phyloP scores from a whole-genome alignment of 2,888 invertebrate genomes.

The Brassicogethes aeneus region DNA sequence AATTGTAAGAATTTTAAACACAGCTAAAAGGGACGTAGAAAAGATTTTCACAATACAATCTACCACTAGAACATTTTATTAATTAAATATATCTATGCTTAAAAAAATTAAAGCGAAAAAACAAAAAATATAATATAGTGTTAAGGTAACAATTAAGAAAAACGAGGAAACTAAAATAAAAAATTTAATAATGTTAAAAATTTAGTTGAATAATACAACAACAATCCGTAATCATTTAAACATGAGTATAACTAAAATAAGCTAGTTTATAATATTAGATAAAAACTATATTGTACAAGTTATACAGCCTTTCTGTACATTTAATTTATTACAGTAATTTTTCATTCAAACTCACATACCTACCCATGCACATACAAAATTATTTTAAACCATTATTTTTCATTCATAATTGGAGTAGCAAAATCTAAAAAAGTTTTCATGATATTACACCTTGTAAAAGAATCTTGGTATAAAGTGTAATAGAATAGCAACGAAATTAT shows the following conservation, averaged over 20 bases:
- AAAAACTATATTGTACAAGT: conserved; percentile 22
- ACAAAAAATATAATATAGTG: too few species aligned
- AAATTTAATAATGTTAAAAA: conserved; percentile 8
- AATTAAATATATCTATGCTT: too few species aligned
- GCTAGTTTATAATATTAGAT: conserved; percentile 9
- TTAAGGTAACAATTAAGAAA: background rate
- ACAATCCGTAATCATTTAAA: conserved; percentile 13
- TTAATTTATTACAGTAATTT: conserved; percentile 20
- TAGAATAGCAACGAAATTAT: too few species aligned
- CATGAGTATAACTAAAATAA: conserved; percentile 5
- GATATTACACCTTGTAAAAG: too few species aligned
- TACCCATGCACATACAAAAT: conserved; percentile 30
- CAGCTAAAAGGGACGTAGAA: background rate
- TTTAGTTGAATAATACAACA: conserved; percentile 7
- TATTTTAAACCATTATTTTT: conserved; percentile 2
- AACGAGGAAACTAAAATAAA: conserved; percentile 4
- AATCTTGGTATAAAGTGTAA: too few species aligned
- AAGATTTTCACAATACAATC: background rate
- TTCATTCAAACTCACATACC: conserved; percentile 20
- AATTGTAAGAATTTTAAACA: conserved; percentile 23
- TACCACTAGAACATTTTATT: too few species aligned
- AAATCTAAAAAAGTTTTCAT: too few species aligned
- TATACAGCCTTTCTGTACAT: conserved; percentile 33
- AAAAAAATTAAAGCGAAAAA: too few species aligned
- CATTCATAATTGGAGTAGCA: conserved; percentile 2